Evolutionary conservation across 2,888 invertebrate species (phyloP).

Genomic region (Cremastinae sp.): DNA sequence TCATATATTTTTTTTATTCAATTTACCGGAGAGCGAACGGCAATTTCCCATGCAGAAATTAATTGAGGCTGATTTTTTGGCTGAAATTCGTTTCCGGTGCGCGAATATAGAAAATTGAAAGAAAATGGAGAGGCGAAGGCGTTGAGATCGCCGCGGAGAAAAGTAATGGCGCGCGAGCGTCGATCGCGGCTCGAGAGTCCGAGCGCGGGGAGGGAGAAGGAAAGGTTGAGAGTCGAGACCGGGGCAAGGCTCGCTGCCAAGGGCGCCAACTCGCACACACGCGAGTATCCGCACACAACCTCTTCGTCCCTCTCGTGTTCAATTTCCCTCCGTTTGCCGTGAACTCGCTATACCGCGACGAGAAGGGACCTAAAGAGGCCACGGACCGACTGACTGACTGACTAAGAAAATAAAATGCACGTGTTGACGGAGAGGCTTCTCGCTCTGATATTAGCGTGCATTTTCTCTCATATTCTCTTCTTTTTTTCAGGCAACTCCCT

Average conservation of each 20-base stretch:
- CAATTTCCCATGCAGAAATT: too few species aligned
- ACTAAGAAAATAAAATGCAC: conserved; percentile 22
- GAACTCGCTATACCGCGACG: conserved; percentile 16
- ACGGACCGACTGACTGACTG: conserved; percentile 17
- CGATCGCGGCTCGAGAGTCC: conserved; percentile 8
- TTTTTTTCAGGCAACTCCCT: too few species aligned
- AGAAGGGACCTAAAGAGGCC: conserved; percentile 11
- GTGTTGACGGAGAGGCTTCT: neutral
- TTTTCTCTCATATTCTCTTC: too few species aligned
- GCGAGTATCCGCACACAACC: conserved; percentile 28
- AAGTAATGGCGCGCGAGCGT: conserved; percentile 42
- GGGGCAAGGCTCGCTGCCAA: conserved; percentile 72
- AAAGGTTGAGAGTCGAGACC: conserved; percentile 57
- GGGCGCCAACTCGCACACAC: conserved; percentile 69
- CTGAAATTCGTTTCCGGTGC: conserved; percentile 28
- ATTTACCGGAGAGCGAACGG: neutral
- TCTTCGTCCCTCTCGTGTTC: conserved; percentile 43
- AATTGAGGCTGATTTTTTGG: neutral
- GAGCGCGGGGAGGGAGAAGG: conserved; percentile 19
- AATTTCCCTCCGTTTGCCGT: conserved; percentile 37
- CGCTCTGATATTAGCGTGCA: too few species aligned
- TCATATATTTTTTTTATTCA: neutral
- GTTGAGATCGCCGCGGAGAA: conserved; percentile 28
- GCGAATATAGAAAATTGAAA: conserved; percentile 16
- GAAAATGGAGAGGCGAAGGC: conserved; percentile 22